Evolutionary conservation across 2,888 invertebrate species (phyloP), one percentile per base, ranked within the genome.

Genomic region (Sarcophaga subvicina): DNA sequence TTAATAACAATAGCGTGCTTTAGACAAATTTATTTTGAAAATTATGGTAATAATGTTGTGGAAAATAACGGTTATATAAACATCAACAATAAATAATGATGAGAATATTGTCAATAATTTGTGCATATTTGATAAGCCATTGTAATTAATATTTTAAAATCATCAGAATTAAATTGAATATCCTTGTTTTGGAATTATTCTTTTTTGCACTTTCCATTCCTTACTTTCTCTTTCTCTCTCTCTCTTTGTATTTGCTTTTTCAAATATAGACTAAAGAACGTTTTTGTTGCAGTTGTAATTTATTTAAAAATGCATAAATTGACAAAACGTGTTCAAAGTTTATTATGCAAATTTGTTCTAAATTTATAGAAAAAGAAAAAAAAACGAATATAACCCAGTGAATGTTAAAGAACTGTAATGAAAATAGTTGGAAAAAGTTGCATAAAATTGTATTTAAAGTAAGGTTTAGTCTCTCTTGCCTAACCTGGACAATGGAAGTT

Each of bases 1-100:
- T 37, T 72, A 64, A 59, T 80, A 37, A 49, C 80, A 80, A 62
- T 80, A 49, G 66, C 80, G 80, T 80, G 80, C 67, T 70, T n/a
- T n/a, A 45, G 45, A 67, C 20, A 69, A 47, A 45, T 59, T 37
- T 11, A 22, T 72, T 59, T 72, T 72, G 25, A 59, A 73, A 60
- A 47, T 80, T 73, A 73, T 80, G 37, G 66, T 59, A 60, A 64
- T 80, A 72, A 66, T 71, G 59, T 45, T 80, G 37, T 17, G 8
- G 37, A 37, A 37, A 37, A 37, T 72, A 72, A 25, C 3, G 22
- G 22, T 70, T 3, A 70, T 70, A 70, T 49, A 8, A 49, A 22
- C 59, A 59, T 59, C 2, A 59, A 17, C 59, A 59, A 17, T n/a
- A 59, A 37, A 75, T 49, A 69, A 37, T 69, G 54, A 54, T 54